Conservation (phyloP, 2,113 vertebrate species). For the Bos taurus region DNA sequence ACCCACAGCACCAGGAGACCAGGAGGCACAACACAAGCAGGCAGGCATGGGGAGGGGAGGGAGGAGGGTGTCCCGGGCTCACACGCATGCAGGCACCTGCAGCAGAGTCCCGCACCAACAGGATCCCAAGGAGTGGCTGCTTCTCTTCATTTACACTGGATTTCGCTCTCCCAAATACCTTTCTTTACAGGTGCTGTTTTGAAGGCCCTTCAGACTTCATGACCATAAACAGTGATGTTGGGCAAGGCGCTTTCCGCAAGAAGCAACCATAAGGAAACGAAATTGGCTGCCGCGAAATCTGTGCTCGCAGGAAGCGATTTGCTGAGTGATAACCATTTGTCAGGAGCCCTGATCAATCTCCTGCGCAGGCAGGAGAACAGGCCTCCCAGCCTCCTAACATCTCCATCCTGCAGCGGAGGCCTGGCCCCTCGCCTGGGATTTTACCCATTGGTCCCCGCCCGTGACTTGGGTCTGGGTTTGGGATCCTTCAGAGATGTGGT, state of each 20-base stretch:
- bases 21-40: neutral
- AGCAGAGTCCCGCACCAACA: neutral
- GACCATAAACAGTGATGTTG: slow-evolving; percentile 56
- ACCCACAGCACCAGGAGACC: neutral
- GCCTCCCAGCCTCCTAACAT: slow-evolving; percentile 49
- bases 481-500: neutral
- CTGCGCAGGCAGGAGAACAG: slow-evolving; percentile 55
- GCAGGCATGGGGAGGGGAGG: rapidly evolving
- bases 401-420: neutral
- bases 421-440: slow-evolving; percentile 44
- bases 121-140: neutral
- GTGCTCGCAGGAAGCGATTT: neutral
- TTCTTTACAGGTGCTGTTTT: slow-evolving; percentile 38
- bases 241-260: slow-evolving; percentile 47
- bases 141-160: slow-evolving; percentile 36
- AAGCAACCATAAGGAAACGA: slow-evolving; percentile 46
- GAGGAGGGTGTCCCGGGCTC: neutral
- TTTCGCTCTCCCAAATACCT: neutral
- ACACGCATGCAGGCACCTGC: rapidly evolving
- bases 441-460: slow-evolving; percentile 27
- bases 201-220: slow-evolving; percentile 66
- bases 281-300: slow-evolving; percentile 52
- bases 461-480: neutral
- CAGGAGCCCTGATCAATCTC: slow-evolving; percentile 58
- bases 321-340: slow-evolving; percentile 61